Evolutionary conservation across 1,140 invertebrate species (phyloP).

Genomic region (Conus betulinus): DNA sequence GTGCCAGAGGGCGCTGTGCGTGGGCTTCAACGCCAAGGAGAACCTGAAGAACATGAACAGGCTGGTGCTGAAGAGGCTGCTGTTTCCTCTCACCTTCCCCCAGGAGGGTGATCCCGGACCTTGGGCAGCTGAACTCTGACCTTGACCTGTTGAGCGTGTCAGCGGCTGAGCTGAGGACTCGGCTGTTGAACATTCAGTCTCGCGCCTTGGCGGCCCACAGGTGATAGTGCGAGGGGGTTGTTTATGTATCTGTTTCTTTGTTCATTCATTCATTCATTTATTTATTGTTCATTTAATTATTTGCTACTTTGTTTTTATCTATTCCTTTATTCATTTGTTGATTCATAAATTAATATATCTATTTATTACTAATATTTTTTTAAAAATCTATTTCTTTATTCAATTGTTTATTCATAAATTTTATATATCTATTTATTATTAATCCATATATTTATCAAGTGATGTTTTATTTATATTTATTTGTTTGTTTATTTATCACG

Average conservation of each 20-base stretch:
- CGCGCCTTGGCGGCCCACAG: background rate
- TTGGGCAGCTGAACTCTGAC: conserved; percentile 53
- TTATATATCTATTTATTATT: too few relatives aligned
- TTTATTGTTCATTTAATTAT: background rate
- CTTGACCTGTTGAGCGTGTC: conserved; percentile 50
- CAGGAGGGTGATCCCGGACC: conserved; percentile 35
- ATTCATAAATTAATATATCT: too few relatives aligned
- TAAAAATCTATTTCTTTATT: background rate
- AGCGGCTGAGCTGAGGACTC: conserved; percentile 37
- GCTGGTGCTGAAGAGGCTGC: conserved; percentile 65
- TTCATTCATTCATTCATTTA: background rate
- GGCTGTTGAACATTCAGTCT: conserved; percentile 30
- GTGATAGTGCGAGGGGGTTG: background rate
- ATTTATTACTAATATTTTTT: too few relatives aligned
- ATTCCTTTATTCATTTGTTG: too few relatives aligned
- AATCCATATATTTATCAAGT: too few relatives aligned
- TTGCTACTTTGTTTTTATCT: background rate
- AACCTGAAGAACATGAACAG: conserved; percentile 69
- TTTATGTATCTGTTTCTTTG: background rate
- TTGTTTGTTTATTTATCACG: too few relatives aligned
- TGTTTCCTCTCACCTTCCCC: conserved; percentile 63
- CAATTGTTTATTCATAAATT: too few relatives aligned
- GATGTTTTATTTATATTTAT: too few relatives aligned
- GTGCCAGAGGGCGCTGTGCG: conserved; percentile 64
- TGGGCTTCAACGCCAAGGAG: conserved; percentile 70